phyloP scores from a whole-genome alignment of 35 echinoderm and acorn worm genomes.

The Chiridota heheva region DNA sequence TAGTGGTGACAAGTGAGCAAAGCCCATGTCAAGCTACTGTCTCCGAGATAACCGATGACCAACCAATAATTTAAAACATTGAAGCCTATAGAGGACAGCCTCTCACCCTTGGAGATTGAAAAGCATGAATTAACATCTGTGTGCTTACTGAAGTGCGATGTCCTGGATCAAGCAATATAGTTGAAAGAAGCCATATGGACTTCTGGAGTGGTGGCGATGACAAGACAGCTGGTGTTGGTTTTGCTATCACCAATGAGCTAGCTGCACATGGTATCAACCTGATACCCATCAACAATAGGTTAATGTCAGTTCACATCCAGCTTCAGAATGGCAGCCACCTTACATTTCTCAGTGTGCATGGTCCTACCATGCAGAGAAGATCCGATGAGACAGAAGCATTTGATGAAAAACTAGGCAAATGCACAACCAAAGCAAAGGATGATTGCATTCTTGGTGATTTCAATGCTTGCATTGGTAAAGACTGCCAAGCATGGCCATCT shows the following conservation, averaged over 20 bases:
- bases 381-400: conserved; percentile 1
- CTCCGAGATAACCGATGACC: not conserved
- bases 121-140: no score
- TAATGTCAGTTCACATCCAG: not conserved
- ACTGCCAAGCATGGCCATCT: not conserved
- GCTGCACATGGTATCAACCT: not conserved
- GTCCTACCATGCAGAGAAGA: not conserved
- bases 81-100: no score
- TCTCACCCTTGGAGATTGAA: no score
- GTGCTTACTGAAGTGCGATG: no score
- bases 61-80: no score
- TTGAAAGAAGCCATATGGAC: not conserved
- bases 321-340: not conserved
- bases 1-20: conserved; percentile 4
- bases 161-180: not conserved
- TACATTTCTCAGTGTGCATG: not conserved
- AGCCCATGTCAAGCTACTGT: not conserved
- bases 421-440: not conserved
- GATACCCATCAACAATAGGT: not conserved
- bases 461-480: conserved; percentile 8
- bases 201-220: not conserved
- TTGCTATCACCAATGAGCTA: not conserved
- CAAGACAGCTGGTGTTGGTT: not conserved
- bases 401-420: conserved; percentile 1
- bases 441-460: conserved; percentile 16